These are phyloP conservation scores for Drosophila mauritiana DNA, from an alignment of 1,140 invertebrate species.

Conservation along the genomic window DNA sequence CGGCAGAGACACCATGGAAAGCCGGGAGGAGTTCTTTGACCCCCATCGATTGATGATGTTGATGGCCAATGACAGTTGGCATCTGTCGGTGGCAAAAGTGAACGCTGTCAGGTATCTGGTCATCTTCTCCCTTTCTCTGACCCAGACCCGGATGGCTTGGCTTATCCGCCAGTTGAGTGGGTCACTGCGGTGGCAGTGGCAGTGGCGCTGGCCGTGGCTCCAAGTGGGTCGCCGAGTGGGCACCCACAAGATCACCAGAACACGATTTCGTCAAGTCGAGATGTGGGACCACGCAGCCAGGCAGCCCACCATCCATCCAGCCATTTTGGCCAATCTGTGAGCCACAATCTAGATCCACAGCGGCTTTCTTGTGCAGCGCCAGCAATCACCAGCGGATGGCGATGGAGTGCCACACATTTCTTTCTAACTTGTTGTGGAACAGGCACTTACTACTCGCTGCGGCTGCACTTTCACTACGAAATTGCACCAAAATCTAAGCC, in stretches of 20 bases:
- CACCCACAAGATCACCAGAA: slow-evolving; percentile 39
- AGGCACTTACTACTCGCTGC: neutral
- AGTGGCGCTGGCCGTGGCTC: neutral
- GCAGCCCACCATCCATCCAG: neutral
- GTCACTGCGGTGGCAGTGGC: slow-evolving; percentile 1
- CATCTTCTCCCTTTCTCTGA: slow-evolving; percentile 76
- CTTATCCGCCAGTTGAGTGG: slow-evolving; percentile 20
- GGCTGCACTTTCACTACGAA: slow-evolving; percentile 57
- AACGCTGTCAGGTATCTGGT: slow-evolving; percentile 35
- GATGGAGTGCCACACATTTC: slow-evolving; percentile 29
- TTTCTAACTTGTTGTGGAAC: slow-evolving; percentile 37
- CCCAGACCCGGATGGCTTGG: slow-evolving; percentile 56
- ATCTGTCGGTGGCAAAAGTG: slow-evolving; percentile 54
- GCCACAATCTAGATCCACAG: slow-evolving; percentile 1
- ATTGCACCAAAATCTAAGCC: slow-evolving; percentile 67
- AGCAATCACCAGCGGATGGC: slow-evolving; percentile 25
- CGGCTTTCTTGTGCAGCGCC: slow-evolving; percentile 12
- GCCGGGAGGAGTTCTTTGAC: slow-evolving; percentile 53
- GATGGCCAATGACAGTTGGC: slow-evolving; percentile 20
- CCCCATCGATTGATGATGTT: slow-evolving; percentile 26
- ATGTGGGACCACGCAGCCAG: slow-evolving; percentile 3
- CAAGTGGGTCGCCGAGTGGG: slow-evolving; percentile 23
- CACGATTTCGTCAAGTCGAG: slow-evolving; percentile 20
- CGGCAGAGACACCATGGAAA: neutral
- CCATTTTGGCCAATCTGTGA: slow-evolving; percentile 17